Percentiles rank a stretch among this genome's conserved stretches.
Conservation (phyloP, 2,113 vertebrate species). For the Tragelaphus strepsiceros region DNA sequence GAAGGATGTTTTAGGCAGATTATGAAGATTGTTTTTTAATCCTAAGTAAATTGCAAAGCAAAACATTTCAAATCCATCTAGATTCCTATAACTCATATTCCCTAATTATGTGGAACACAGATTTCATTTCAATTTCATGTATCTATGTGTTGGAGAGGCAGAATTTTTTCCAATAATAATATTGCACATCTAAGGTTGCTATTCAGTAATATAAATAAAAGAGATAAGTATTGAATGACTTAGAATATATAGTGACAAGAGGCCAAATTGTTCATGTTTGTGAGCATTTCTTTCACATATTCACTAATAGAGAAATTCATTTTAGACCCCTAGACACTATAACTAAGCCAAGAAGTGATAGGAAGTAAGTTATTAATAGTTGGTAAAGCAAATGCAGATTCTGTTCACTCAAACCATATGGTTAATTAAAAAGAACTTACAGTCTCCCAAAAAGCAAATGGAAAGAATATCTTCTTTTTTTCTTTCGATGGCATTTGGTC, state of each 20-base stretch:
- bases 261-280: neutral
- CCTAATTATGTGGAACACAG: slow-evolving; percentile 38
- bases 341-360: slow-evolving; percentile 7
- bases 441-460: neutral
- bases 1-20: slow-evolving; percentile 37
- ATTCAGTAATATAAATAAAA: slow-evolving; percentile 20
- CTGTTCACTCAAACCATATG: neutral
- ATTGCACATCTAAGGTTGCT: slow-evolving; percentile 26
- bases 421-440: slow-evolving; percentile 39
- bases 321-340: neutral
- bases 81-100: slow-evolving; percentile 24
- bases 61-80: slow-evolving; percentile 64
- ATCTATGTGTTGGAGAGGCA: slow-evolving; percentile 47
- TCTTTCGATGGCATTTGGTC: neutral
- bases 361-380: neutral
- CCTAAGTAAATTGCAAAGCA: slow-evolving; percentile 64
- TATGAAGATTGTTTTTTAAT: slow-evolving; percentile 68
- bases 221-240: neutral
- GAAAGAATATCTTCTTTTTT: neutral
- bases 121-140: slow-evolving; percentile 15
- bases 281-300: neutral
- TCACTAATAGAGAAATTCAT: neutral
- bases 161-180: neutral
- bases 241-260: neutral
- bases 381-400: neutral